Percentiles rank a stretch among this genome's conserved stretches.
These are phyloP conservation scores for Sebastes umbrosus DNA, from an alignment of 2,797 vertebrate species.

Conservation along the genomic window DNA sequence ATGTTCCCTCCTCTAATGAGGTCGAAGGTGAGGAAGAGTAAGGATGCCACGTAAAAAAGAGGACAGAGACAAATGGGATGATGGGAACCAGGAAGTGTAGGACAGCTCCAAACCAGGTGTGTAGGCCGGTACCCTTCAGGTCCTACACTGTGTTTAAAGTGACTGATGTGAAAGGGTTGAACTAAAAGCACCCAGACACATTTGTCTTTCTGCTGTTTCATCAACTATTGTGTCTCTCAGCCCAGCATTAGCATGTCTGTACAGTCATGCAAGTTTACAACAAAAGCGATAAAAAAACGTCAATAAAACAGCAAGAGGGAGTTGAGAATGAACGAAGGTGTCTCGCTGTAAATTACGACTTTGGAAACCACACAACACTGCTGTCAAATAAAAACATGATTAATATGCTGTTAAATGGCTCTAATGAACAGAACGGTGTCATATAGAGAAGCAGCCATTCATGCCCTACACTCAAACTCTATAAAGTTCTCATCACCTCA, in stretches of 20 bases:
- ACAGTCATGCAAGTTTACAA: not conserved
- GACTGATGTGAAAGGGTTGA: constrained; percentile 9
- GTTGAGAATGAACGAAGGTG: not conserved
- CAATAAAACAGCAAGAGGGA: not conserved
- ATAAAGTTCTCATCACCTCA: constrained; percentile 16
- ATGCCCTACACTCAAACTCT: not conserved
- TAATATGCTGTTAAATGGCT: not conserved
- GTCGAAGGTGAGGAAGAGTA: constrained; percentile 31
- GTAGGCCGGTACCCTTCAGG: constrained; percentile 4
- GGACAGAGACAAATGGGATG: constrained; percentile 36
- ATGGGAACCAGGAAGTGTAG: constrained; percentile 57
- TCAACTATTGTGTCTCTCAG: not conserved
- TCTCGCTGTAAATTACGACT: not conserved
- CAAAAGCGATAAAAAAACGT: not conserved
- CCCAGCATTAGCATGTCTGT: constrained; percentile 9
- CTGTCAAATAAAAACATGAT: not conserved
- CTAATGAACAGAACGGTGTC: not conserved
- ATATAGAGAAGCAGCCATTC: not conserved
- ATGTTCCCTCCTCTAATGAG: constrained; percentile 38
- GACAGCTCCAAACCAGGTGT: constrained; percentile 55
- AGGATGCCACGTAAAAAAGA: constrained; percentile 7
- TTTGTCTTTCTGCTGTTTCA: constrained; percentile 12
- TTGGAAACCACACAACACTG: not conserved
- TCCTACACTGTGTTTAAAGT: constrained; percentile 44
- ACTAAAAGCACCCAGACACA: constrained; percentile 23